Evolutionary conservation across 2,888 invertebrate species (phyloP), one percentile per base, ranked within the genome.

Genomic region (Cordilura impudica): DNA sequence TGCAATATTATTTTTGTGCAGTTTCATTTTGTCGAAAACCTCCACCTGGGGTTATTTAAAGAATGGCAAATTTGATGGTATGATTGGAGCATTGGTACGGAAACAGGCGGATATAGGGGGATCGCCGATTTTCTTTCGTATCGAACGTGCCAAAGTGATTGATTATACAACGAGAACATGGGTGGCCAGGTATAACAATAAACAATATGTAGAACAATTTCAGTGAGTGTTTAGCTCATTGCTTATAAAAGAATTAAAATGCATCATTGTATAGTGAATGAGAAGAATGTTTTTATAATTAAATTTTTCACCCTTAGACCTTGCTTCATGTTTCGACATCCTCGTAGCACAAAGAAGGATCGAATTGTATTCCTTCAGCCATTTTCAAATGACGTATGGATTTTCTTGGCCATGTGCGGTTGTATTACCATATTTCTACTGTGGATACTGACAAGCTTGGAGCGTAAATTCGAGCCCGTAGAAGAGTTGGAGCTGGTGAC

Each of bases 321-420:
- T 1, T 90, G 91, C 53, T 93, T 94, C 84, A 92, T 94, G 75
- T 93, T 94, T 84, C 92, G 94, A 0, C 93, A 93, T 85, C 94
- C 94, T 0, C 92, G 93, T 82, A 91, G 91, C 45, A 91, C 91
- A 0, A 91, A 91, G 47, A 91, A 92, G 19, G 91, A 93, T 83
- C 92, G 91, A 77, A 92, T 92, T 45, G 92, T 93, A 23, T 94
- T 94, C 86, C 90, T 93, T 0, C 91, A 93, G 29, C 94, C 94
- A 0, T 90, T 94, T 49, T 90, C 91, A 6, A 86, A 86, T 35
- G 85, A 87, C 1, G 93, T 94, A 1, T 95, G 93, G 93, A 89
- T 91, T 43, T 90, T 91, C 76, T 89, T 91, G 3, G 58, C 91
- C 4, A 86, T 87, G 0, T 86, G 91, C 56, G 88, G 88, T 31